These are phyloP conservation scores for Nomada lathburiana DNA, from an alignment of 2,888 invertebrate genomes.

Conservation along the genomic window DNA sequence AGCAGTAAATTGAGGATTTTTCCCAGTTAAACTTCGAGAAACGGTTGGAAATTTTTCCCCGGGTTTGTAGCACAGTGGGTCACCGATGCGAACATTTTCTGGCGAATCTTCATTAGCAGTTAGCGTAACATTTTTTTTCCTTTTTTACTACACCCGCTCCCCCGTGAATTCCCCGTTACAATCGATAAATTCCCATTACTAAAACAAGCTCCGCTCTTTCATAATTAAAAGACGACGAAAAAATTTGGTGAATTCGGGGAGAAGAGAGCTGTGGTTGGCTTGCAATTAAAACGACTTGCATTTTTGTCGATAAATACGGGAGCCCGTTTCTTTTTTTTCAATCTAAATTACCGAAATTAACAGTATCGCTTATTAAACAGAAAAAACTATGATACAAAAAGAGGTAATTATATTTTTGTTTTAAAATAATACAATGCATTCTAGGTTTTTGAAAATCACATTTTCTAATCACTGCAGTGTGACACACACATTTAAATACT, in stretches of 20 bases:
- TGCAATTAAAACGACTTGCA: not conserved
- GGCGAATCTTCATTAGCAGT: conserved; percentile 13
- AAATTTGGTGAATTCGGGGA: conserved; percentile 6
- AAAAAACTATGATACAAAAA: not conserved
- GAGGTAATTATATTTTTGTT: not conserved
- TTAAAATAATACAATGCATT: not conserved
- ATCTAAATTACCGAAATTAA: not conserved
- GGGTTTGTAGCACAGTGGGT: not conserved
- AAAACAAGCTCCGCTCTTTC: conserved; percentile 11
- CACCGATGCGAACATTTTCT: conserved; percentile 17
- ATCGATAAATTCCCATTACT: conserved; percentile 16
- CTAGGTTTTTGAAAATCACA: too few relatives aligned
- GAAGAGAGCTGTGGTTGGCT: not conserved
- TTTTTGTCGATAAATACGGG: not conserved
- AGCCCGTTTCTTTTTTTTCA: not conserved
- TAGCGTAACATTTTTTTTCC: not conserved
- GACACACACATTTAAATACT: not conserved
- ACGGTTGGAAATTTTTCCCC: not conserved
- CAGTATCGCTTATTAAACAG: not conserved
- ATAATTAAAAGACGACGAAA: conserved; percentile 22
- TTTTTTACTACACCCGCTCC: conserved; percentile 7
- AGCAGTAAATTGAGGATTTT: too few relatives aligned
- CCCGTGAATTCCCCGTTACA: conserved; percentile 3
- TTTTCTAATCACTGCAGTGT: not conserved
- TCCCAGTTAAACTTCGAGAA: not conserved